A percentile compares a stretch with the other conserved stretches of the same genome.
phyloP scores from a whole-genome alignment of 2,888 invertebrate species.

The Aradus depressus region DNA sequence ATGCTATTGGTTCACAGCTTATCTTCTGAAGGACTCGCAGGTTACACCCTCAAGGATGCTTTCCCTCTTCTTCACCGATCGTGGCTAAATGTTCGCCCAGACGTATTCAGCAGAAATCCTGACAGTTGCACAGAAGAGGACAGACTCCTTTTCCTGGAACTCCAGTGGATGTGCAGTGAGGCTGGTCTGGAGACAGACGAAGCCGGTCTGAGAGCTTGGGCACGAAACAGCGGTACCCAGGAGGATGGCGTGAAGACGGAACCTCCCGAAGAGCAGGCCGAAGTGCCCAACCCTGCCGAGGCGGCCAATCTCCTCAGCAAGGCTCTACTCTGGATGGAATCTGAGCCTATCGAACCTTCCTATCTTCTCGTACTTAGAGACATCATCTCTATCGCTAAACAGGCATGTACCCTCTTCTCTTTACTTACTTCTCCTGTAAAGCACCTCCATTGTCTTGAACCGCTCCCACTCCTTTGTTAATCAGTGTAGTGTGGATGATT shows the following conservation, averaged over 20 bases:
- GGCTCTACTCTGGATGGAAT: constrained; percentile 42
- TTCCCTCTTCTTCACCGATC: constrained; percentile 40
- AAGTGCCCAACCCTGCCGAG: constrained; percentile 36
- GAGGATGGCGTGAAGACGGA: constrained; percentile 22
- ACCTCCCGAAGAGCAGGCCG: constrained; percentile 26
- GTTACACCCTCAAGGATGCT: constrained; percentile 39
- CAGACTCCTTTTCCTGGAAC: constrained; percentile 31
- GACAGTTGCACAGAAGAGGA: constrained; percentile 29
- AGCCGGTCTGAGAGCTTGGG: constrained; percentile 8
- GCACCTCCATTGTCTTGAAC: too few relatives aligned
- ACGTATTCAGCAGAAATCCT: constrained; percentile 38
- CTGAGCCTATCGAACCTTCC: constrained; percentile 40
- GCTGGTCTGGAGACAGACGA: constrained; percentile 35
- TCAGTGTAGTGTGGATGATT: too few relatives aligned
- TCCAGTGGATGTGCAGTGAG: constrained; percentile 35
- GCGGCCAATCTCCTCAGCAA: constrained; percentile 38
- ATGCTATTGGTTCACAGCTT: constrained; percentile 32
- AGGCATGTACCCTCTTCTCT: constrained; percentile 31
- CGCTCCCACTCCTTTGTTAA: too few relatives aligned
- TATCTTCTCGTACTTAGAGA: constrained; percentile 33
- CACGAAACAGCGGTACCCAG: constrained; percentile 24
- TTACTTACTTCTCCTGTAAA: constrained; percentile 2
- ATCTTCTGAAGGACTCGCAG: constrained; percentile 32
- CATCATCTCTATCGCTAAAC: constrained; percentile 34
- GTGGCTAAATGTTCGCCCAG: constrained; percentile 39